These are phyloP conservation scores for Coregonus ussuriensis DNA, from an alignment of 2,797 vertebrate species.

Conservation along the genomic window DNA sequence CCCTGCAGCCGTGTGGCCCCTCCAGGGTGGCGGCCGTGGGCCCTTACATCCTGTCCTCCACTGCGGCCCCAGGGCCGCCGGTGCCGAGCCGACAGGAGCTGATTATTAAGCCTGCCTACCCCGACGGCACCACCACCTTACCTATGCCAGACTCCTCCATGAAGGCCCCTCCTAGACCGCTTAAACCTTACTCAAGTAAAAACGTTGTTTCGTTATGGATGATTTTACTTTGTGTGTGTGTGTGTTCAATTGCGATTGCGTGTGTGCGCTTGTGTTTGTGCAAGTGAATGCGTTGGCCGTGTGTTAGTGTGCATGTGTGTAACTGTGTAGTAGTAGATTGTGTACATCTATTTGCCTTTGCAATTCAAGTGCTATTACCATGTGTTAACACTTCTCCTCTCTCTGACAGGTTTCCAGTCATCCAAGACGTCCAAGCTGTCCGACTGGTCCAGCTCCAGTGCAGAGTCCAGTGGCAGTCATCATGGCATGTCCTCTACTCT, in stretches of 20 bases:
- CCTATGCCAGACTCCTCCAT: conserved; percentile 62
- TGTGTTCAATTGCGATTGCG: neutral
- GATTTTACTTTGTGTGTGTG: neutral
- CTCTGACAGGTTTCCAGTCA: conserved; percentile 46
- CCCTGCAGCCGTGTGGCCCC: conserved; percentile 69
- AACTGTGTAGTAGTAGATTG: too few relatives aligned
- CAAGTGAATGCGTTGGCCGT: neutral
- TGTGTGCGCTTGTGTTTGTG: neutral
- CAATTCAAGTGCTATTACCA: too few relatives aligned
- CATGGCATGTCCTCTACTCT: conserved; percentile 66
- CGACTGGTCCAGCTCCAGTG: conserved; percentile 55
- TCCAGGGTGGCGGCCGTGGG: conserved; percentile 92
- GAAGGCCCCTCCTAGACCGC: conserved; percentile 72
- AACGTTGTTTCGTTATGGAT: neutral
- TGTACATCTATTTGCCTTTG: too few relatives aligned
- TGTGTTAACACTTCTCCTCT: conserved; percentile 1
- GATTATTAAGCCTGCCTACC: conserved; percentile 84
- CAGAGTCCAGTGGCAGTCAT: conserved; percentile 41
- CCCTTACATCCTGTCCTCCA: conserved; percentile 88
- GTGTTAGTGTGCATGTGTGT: neutral
- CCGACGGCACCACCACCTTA: conserved; percentile 77
- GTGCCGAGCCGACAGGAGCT: conserved; percentile 74
- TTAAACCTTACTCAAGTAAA: conserved; percentile 60
- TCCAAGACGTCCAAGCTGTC: conserved; percentile 53
- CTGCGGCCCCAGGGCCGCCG: conserved; percentile 41